phyloP scores from a whole-genome alignment of 2,113 vertebrate genomes.

The Sapayoa aenigma region DNA sequence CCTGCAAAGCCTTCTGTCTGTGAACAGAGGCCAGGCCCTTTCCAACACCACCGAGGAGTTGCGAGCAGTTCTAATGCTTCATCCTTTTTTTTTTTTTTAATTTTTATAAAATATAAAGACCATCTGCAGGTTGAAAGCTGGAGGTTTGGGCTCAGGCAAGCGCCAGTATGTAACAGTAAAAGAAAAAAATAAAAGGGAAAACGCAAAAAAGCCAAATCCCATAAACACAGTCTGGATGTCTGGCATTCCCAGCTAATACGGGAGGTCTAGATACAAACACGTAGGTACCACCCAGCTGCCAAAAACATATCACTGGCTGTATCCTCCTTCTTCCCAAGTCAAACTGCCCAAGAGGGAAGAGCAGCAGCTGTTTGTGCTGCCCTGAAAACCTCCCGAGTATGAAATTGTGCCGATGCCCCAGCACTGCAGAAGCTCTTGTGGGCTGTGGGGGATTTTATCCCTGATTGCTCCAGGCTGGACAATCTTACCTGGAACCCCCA shows the following conservation, averaged over 20 bases:
- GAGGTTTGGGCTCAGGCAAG: background rate
- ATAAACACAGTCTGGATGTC: background rate
- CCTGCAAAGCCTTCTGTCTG: background rate
- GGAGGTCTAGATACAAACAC: background rate
- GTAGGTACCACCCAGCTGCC: background rate
- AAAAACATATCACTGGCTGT: background rate
- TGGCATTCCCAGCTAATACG: background rate
- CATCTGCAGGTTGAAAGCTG: background rate
- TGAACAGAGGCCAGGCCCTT: background rate
- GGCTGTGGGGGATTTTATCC: background rate
- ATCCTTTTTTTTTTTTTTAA: fast-evolving
- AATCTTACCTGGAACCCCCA: fast-evolving
- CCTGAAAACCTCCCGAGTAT: fast-evolving
- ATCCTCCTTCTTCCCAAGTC: background rate
- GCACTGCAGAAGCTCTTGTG: fast-evolving
- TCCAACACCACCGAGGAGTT: background rate
- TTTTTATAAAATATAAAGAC: background rate
- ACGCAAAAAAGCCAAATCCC: background rate
- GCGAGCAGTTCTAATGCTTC: background rate
- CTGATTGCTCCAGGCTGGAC: background rate
- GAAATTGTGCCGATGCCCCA: fast-evolving
- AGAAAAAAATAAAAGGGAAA: background rate
- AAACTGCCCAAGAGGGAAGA: background rate
- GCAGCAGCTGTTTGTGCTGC: background rate
- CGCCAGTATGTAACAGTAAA: background rate